Base-by-base conservation (phyloP, 1,140 invertebrate species). In the Ips nitidus region DNA sequence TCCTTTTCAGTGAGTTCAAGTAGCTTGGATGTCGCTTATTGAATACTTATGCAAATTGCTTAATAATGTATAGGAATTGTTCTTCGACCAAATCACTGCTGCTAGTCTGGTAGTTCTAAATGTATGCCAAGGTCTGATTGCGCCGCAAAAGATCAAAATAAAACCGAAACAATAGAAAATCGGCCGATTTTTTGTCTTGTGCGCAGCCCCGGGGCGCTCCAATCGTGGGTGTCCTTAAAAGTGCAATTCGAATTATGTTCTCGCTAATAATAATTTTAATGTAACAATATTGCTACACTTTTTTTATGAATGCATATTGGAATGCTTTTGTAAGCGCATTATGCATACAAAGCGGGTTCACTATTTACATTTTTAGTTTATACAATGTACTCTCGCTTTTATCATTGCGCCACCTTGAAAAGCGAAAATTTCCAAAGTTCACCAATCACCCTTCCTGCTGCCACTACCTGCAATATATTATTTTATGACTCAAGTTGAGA, bases 401-500 rank as follows among this genome's bases (percentile, higher is more conserved):
- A 22, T 22, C 22, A 22, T 22, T 22, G 22, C 22, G 22, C 22
- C 22, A 22, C 22, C 22, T 22, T 22, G 22, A 22, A 22, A 22
- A 22, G 22, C 22, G 22, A 22, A 22, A 22, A 22, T 22, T 22
- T 22, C 22, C 22, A 22, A 22, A 22, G 22, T 22, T 22, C 22
- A 22, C 0, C 22, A 22, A 22, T 22, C 22, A 22, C 22, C 22
- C 22, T 22, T 22, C 22, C 22, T 50, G 22, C 22, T 50, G 45
- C 45, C 45, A 50, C 22, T 50, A 50, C 6, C 4, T 8, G 45
- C 45, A 22, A 6, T 50, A 22, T 8, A 55, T 36, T 36, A 22
- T 6, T 5, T 40, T 64, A 66, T 71, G 69, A 71, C 62, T 71
- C 22, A 43, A 71, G 69, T 62, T 71, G 69, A 64, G 69, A 71